Evolutionary conservation across 2,888 invertebrate species (phyloP), one percentile per base, ranked within the genome.

Genomic region (Dicranocentrus wangi): DNA sequence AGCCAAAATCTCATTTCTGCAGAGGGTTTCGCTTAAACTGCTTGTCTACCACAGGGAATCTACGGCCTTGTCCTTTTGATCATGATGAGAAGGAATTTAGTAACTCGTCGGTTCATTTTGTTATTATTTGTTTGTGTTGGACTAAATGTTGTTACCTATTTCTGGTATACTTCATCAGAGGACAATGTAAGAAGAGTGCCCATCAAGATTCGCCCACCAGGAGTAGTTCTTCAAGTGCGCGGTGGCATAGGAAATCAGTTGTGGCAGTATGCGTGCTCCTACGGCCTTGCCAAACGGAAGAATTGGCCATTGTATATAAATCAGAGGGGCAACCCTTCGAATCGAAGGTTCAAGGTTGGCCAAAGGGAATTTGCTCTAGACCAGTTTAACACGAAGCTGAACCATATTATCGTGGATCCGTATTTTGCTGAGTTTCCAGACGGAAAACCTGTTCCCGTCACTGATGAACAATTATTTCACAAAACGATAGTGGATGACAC

Each of bases 211-310:
- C 10, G 13, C 10, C 61, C 72, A 15, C 73, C 65, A 1, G 73
- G 73, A 0, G 55, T 73, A 0, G 39, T 73, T 53, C n/a, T 61
- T 2, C 7, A 51, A 1, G 10, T 15, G 1, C 28, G 17, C 15
- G 68, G 75, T 15, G 75, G 75, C 5, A 55, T 76, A 0, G 75
- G 75, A 21, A 76, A 76, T 23, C 75, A 76, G 28, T 23, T 76
- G 7, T 76, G 58, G 19, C 51, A 58, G 23, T 76, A 68, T 19
- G 66, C 75, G 0, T 76, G 75, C 32, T 28, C 58, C 15, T 76
- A 76, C 47, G 66, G 58, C 1, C 23, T 68, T 2, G 66, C 75
- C 0, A 76, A 21, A n/a, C n/a, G 53, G 1, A 10, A 21, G 15
- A n/a, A 43, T 3, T 68, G 66, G 68, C 51, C 73, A 1, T n/a